Evolutionary conservation across 2,113 vertebrate genomes (phyloP), one percentile per base, ranked within the genome.

Genomic region (Ceyx melanurus): DNA sequence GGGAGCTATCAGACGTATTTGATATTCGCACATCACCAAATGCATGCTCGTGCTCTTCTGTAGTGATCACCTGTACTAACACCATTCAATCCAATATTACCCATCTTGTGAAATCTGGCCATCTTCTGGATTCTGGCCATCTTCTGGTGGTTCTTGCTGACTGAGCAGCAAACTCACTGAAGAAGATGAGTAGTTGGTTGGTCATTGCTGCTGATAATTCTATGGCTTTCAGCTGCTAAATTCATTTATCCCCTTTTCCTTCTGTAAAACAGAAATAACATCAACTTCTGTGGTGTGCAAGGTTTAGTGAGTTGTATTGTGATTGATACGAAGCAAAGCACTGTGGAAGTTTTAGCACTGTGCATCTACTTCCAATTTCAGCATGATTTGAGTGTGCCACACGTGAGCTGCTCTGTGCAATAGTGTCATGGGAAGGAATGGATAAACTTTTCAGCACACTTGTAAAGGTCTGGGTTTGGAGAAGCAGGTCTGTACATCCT

Each of bases 281-380:
- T 62, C 71, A 83, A 21, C 48, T 53, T 35, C 54, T 73, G 89
- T 26, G 65, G 43, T 46, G n/a, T 53, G 35, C 0, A 7, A 70
- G 53, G 61, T 60, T 96, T 96, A 80, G 89, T 79, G 86, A 82
- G 77, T 68, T 35, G 65, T 11, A 20, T 76, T 86, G 75, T 46
- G 76, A 77, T 94, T 92, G 88, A 83, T 56, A 56, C 76, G 82
- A 83, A 82, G 88, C 88, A 95, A 88, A 86, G 66, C 66, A 75
- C 68, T 64, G 72, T 91, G 65, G 74, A 91, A 88, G 60, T 94
- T 94, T 91, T 86, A 89, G 71, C 79, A 33, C 3, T 0, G 57
- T 72, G 79, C 82, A 74, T 95, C 92, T 91, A 78, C 78, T 89
- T 71, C 89, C 50, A 79, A 58, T 89, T 91, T 56, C 5, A 12